These are phyloP conservation scores for Drosophila mojavensis DNA, from an alignment of 1,140 invertebrate genomes.

Conservation along the genomic window DNA sequence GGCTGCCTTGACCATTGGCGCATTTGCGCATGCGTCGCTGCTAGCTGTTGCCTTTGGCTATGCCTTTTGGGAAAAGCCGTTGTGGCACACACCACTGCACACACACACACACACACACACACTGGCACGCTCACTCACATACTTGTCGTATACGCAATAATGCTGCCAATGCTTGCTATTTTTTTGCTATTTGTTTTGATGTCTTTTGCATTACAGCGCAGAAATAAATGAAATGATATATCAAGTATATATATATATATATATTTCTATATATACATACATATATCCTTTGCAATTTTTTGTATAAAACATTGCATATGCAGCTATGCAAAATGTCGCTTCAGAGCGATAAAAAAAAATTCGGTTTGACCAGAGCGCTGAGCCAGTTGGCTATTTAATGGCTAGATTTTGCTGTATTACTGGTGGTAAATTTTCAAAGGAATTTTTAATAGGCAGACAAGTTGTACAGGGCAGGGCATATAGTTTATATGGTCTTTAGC, in stretches of 20 bases:
- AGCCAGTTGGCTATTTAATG: constrained; percentile 4
- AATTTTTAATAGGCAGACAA: too few relatives aligned
- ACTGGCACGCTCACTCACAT: constrained; percentile 21
- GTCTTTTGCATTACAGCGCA: constrained; percentile 38
- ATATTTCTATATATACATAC: constrained; percentile 58
- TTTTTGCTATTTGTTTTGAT: constrained; percentile 19
- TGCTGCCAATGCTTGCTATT: constrained; percentile 50
- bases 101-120: constrained; percentile 13
- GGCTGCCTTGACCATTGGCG: constrained; percentile 68
- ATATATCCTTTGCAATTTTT: constrained; percentile 49
- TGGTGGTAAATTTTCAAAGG: too few relatives aligned
- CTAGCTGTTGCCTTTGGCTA: constrained; percentile 30
- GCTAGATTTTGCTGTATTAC: neutral
- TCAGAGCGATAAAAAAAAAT: neutral
- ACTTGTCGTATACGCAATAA: constrained; percentile 73
- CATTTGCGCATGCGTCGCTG: constrained; percentile 57
- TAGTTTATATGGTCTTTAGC: too few relatives aligned
- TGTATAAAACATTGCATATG: neutral
- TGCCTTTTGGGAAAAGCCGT: constrained; percentile 67
- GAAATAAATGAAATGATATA: constrained; percentile 65
- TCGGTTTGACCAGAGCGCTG: constrained; percentile 23
- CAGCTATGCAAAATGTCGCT: constrained; percentile 47
- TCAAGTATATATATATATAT: constrained; percentile 68
- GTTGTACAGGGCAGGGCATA: too few relatives aligned
- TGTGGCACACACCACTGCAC: constrained; percentile 31